phyloP scores from a whole-genome alignment of 2,888 invertebrate genomes.

The Mythimna albipuncta region DNA sequence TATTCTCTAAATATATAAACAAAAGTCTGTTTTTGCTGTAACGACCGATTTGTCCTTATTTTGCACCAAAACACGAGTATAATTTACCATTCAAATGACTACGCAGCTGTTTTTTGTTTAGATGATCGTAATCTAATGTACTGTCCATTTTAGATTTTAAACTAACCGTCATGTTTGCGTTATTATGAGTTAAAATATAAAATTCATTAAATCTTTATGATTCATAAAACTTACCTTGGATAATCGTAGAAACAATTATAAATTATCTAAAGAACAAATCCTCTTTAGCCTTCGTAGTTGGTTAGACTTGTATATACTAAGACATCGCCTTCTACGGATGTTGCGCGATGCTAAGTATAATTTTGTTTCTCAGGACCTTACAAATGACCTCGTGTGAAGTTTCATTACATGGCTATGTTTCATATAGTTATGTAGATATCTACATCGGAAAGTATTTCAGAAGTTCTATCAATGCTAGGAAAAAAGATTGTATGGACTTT shows the following conservation, averaged over 20 bases:
- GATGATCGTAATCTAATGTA: not conserved
- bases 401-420: slow-evolving; percentile 19
- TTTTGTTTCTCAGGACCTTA: slow-evolving; percentile 42
- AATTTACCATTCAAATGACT: not conserved
- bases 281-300: not conserved
- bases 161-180: not conserved
- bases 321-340: not conserved
- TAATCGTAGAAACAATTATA: not conserved
- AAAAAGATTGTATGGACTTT: not conserved
- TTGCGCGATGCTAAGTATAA: slow-evolving; percentile 13
- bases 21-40: slow-evolving; percentile 6
- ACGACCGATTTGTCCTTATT: slow-evolving; percentile 15
- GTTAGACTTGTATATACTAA: not conserved
- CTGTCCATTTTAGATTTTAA: not conserved
- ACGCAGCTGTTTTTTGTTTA: slow-evolving; percentile 2
- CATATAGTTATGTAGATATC: not conserved
- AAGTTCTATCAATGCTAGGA: not conserved
- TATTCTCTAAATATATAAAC: not conserved
- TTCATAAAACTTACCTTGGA: not conserved
- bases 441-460: not conserved
- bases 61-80: slow-evolving; percentile 1
- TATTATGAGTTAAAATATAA: not conserved
- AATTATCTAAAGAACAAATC: slow-evolving; percentile 1
- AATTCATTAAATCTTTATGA: not conserved
- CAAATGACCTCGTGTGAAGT: slow-evolving; percentile 18